phyloP scores from a whole-genome alignment of 92 coral and sea anemone genomes.

The Scolanthus callimorphus region DNA sequence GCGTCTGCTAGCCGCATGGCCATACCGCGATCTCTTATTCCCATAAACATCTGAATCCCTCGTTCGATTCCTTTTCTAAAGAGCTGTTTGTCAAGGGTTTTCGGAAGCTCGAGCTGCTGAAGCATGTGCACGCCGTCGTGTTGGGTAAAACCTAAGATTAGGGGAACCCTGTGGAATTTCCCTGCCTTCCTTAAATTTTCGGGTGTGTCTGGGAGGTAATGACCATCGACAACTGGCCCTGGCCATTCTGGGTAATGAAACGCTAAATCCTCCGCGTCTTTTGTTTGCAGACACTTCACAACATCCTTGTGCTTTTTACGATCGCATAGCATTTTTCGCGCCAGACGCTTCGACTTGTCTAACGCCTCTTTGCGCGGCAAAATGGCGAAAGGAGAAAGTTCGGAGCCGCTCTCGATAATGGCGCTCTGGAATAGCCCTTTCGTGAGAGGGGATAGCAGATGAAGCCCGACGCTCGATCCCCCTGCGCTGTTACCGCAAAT shows the following conservation, averaged over 20 bases:
- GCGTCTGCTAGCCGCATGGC: constrained; percentile 49
- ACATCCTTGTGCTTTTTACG: constrained; percentile 14
- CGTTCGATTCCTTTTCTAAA: constrained; percentile 30
- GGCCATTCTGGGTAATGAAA: constrained; percentile 9
- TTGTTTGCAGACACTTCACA: constrained; percentile 52
- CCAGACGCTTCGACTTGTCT: constrained; percentile 22
- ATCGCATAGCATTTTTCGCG: constrained; percentile 50
- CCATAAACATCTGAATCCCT: constrained; percentile 18
- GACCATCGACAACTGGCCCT: constrained; percentile 60
- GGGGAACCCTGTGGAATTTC: constrained; percentile 36
- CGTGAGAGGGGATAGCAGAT: constrained; percentile 62
- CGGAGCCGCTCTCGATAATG: constrained; percentile 82
- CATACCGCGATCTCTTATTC: constrained; percentile 11
- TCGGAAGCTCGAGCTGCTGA: background rate
- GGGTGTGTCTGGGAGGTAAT: constrained; percentile 58
- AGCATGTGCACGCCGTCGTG: constrained; percentile 54
- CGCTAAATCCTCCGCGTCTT: constrained; percentile 35
- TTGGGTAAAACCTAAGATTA: constrained; percentile 69
- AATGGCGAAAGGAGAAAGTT: constrained; percentile 82
- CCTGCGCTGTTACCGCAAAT: constrained; percentile 93
- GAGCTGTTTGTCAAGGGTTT: background rate
- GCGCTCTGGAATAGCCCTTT: constrained; percentile 81
- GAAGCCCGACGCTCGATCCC: constrained; percentile 93
- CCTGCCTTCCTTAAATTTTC: constrained; percentile 45
- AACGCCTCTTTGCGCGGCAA: constrained; percentile 50